Percentiles rank a stretch among this genome's conserved stretches.
These are phyloP conservation scores for Dinomys branickii DNA, from an alignment of 2,113 vertebrate genomes.

Conservation along the genomic window DNA sequence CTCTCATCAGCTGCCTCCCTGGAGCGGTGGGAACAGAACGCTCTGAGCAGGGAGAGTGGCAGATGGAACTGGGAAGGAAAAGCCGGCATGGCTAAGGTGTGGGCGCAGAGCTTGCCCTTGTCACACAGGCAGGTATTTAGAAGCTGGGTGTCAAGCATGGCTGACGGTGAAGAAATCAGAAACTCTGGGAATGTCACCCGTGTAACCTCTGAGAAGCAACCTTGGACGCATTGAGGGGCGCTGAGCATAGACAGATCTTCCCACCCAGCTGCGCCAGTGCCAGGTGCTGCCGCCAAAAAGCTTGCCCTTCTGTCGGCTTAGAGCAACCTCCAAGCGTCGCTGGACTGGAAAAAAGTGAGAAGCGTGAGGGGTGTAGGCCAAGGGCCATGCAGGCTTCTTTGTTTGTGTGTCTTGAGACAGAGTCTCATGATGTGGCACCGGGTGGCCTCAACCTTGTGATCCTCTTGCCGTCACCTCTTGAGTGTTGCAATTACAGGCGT, in stretches of 20 bases:
- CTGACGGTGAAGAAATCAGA: neutral
- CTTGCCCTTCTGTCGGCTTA: neutral
- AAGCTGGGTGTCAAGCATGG: neutral
- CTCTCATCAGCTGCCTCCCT: neutral
- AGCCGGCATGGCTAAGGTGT: neutral
- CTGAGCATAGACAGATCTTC: neutral
- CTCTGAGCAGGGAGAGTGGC: neutral
- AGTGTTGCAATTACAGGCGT: neutral
- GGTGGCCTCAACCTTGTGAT: neutral
- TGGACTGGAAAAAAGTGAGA: neutral
- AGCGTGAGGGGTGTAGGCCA: neutral
- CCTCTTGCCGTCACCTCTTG: neutral
- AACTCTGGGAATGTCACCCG: neutral
- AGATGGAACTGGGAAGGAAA: neutral
- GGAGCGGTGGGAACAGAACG: neutral
- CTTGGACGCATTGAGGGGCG: neutral
- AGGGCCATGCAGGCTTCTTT: neutral
- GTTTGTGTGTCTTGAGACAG: neutral
- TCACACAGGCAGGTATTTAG: neutral
- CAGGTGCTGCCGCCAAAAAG: neutral
- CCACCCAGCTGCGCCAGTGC: too few species aligned
- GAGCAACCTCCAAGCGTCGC: neutral
- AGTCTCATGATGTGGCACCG: neutral
- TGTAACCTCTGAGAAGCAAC: neutral
- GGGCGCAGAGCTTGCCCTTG: neutral